phyloP scores from a whole-genome alignment of 2,113 vertebrate species.

The Casuarius casuarius region DNA sequence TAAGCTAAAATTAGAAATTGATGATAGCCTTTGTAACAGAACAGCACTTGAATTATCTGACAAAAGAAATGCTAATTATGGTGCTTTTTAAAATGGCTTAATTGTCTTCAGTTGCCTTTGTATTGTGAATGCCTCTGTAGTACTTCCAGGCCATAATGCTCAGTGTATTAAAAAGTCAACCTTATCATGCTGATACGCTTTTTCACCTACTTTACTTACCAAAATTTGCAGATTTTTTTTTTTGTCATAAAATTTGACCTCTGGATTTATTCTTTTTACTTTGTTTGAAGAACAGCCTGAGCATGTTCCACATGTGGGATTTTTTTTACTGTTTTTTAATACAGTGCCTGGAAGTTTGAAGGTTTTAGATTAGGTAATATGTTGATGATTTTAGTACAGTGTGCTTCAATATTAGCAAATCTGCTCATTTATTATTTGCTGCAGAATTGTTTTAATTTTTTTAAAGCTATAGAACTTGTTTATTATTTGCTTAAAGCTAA shows the following conservation, averaged over 20 bases:
- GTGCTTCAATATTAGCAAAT: background rate
- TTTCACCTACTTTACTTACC: background rate
- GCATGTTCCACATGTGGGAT: background rate
- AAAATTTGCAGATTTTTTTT: background rate
- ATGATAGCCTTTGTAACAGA: conserved; percentile 46
- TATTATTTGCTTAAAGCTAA: background rate
- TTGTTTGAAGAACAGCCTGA: background rate
- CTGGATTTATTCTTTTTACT: background rate
- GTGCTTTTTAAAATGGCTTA: conserved; percentile 19
- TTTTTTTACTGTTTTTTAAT: background rate
- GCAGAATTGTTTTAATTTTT: background rate
- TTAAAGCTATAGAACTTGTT: background rate
- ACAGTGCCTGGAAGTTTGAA: background rate
- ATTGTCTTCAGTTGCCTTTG: conserved; percentile 54
- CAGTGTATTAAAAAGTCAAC: background rate
- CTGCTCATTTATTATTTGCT: background rate
- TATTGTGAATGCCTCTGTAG: conserved; percentile 5
- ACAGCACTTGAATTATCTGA: conserved; percentile 15
- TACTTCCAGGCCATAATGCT: background rate
- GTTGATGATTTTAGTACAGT: background rate
- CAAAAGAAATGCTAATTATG: conserved; percentile 65
- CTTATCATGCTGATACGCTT: background rate
- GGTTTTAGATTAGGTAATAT: background rate
- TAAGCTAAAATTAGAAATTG: conserved; percentile 51
- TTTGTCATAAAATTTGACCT: background rate